These are phyloP conservation scores for Hypena proboscidalis DNA, from an alignment of 2,888 invertebrate species.

Conservation along the genomic window DNA sequence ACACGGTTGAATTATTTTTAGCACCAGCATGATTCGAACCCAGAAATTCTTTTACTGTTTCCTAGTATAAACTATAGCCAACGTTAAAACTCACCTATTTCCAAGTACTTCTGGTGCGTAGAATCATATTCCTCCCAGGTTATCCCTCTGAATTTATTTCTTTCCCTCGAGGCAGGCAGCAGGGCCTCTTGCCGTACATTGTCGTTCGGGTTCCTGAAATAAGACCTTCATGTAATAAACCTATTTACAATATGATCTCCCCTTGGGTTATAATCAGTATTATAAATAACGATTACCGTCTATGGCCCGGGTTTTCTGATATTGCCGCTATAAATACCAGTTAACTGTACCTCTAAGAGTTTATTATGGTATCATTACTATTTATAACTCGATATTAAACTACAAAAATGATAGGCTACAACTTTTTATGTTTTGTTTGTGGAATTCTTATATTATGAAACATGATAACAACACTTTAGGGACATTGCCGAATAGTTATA, in stretches of 20 bases:
- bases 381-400: no score
- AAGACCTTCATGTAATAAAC: constrained; percentile 27
- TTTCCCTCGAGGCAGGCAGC: constrained; percentile 92
- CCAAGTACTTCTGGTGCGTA: constrained; percentile 96
- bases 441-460: no score
- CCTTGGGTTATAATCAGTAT: constrained; percentile 7
- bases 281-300: constrained; percentile 1
- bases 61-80: constrained; percentile 1
- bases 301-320: neutral
- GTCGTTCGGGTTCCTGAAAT: constrained; percentile 93
- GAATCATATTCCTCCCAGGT: constrained; percentile 97
- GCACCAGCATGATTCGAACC: no score
- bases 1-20: no score
- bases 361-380: no score
- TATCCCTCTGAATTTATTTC: constrained; percentile 92
- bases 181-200: constrained; percentile 91
- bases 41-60: no score
- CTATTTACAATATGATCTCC: constrained; percentile 3
- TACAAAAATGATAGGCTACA: no score
- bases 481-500: no score
- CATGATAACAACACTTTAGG: no score
- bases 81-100: constrained; percentile 92
- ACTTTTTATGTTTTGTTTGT: no score
- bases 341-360: no score
- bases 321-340: constrained; percentile 1